Conservation (phyloP, 2,113 vertebrate species). For the Polypterus senegalus region DNA sequence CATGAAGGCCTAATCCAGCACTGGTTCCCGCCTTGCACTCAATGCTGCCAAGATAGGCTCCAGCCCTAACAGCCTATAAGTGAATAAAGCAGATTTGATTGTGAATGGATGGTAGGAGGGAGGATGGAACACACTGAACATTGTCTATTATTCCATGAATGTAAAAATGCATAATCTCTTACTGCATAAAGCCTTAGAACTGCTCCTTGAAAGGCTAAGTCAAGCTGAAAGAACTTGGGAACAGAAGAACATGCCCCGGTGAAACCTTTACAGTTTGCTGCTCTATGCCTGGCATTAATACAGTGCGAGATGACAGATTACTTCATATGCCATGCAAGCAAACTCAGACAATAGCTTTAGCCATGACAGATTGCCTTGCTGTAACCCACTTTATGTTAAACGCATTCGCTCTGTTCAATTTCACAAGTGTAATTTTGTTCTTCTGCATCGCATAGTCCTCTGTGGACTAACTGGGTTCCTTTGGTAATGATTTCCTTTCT, state of each 20-base stretch:
- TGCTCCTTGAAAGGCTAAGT: background rate
- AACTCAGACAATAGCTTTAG: conserved; percentile 88
- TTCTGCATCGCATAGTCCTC: conserved; percentile 78
- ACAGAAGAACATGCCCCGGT: conserved; percentile 43
- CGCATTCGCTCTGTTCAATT: conserved; percentile 97
- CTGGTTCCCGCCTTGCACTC: too few species aligned
- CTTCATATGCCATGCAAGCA: conserved; percentile 96
- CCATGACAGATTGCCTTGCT: conserved; percentile 93
- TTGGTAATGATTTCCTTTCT: conserved; percentile 97
- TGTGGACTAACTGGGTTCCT: conserved; percentile 81
- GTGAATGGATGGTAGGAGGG: too few species aligned
- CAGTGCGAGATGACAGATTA: conserved; percentile 90
- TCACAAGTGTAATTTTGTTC: conserved; percentile 94
- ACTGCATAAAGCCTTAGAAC: background rate
- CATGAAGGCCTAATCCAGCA: too few species aligned
- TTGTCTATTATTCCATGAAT: too few species aligned
- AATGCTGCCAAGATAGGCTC: too few species aligned
- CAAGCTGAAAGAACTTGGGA: conserved; percentile 29
- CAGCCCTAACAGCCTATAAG: too few species aligned
- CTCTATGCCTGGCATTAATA: conserved; percentile 73
- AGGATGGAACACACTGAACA: too few species aligned
- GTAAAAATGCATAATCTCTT: too few species aligned
- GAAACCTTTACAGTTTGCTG: conserved; percentile 67
- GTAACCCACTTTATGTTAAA: conserved; percentile 99
- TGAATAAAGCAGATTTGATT: too few species aligned